These are phyloP conservation scores for Emesis furor DNA, from an alignment of 2,888 invertebrate species.

Conservation along the genomic window DNA sequence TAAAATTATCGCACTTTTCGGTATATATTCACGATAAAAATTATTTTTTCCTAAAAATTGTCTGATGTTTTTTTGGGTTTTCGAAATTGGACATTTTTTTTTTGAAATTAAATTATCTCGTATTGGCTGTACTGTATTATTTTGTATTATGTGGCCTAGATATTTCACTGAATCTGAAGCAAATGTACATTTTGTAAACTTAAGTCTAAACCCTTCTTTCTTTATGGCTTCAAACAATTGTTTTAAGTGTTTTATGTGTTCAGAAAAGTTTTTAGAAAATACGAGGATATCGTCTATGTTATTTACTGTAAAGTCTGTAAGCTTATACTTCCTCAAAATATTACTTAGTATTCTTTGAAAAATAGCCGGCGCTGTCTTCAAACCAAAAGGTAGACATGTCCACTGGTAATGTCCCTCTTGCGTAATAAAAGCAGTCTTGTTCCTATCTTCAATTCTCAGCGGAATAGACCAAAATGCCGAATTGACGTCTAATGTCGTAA, in stretches of 20 bases:
- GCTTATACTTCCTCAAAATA: constrained; percentile 68
- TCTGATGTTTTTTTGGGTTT: neutral
- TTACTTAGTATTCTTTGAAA: constrained; percentile 54
- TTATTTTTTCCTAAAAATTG: neutral
- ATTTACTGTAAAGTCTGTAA: constrained; percentile 44
- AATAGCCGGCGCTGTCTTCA: constrained; percentile 79
- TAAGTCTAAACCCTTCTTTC: neutral
- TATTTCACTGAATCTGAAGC: constrained; percentile 50
- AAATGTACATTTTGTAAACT: neutral
- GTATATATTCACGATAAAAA: neutral
- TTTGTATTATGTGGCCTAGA: constrained; percentile 63
- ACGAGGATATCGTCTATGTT: neutral
- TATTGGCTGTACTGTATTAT: constrained; percentile 62
- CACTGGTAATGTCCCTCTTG: constrained; percentile 68
- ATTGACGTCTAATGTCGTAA: constrained; percentile 79
- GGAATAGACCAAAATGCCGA: constrained; percentile 82
- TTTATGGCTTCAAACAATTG: constrained; percentile 46
- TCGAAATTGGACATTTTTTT: constrained; percentile 54
- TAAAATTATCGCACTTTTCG: constrained; percentile 34
- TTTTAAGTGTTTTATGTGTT: constrained; percentile 48
- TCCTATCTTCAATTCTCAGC: constrained; percentile 76
- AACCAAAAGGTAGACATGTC: constrained; percentile 79
- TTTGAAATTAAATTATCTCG: constrained; percentile 64
- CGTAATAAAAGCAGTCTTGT: constrained; percentile 72
- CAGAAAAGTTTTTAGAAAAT: neutral